A percentile compares a stretch with the other conserved stretches of the same genome.
Conservation (phyloP, 1,140 invertebrate species). For the Doryteuthis pealeii region DNA sequence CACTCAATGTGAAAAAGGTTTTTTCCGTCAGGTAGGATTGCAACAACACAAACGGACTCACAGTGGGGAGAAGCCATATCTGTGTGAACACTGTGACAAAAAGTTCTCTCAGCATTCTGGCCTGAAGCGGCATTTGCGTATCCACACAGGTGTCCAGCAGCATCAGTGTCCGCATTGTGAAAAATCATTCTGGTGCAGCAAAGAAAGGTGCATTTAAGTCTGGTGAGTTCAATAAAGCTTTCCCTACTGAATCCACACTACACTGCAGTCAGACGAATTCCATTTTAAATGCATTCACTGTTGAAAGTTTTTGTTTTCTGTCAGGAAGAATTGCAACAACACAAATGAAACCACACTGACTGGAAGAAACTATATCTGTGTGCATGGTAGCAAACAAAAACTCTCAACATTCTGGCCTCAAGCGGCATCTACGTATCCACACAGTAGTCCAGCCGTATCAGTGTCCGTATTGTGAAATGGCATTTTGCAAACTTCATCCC, state of each 20-base stretch:
- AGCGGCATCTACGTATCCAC: conserved; percentile 61
- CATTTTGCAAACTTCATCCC: background rate
- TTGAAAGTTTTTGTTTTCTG: too few relatives aligned
- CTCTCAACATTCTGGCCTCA: background rate
- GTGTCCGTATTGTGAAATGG: background rate
- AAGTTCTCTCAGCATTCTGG: too few relatives aligned
- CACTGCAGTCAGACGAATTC: too few relatives aligned
- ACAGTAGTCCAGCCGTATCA: conserved; percentile 41
- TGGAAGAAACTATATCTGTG: too few relatives aligned
- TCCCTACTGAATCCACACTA: too few relatives aligned
- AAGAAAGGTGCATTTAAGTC: too few relatives aligned
- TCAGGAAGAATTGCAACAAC: too few relatives aligned
- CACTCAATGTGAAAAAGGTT: conserved; percentile 78
- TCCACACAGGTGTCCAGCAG: conserved; percentile 55
- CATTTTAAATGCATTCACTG: too few relatives aligned
- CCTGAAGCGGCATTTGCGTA: conserved; percentile 56
- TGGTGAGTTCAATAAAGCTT: too few relatives aligned
- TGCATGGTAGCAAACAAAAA: too few relatives aligned
- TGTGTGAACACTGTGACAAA: conserved; percentile 74
- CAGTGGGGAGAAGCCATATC: conserved; percentile 92
- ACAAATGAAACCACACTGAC: too few relatives aligned
- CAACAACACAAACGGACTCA: conserved; percentile 90
- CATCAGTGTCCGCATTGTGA: conserved; percentile 2
- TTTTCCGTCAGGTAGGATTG: conserved; percentile 86
- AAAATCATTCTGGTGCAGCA: too few relatives aligned